Evolutionary conservation across 2,113 vertebrate species (phyloP).

Genomic region (Sorex fumeus): DNA sequence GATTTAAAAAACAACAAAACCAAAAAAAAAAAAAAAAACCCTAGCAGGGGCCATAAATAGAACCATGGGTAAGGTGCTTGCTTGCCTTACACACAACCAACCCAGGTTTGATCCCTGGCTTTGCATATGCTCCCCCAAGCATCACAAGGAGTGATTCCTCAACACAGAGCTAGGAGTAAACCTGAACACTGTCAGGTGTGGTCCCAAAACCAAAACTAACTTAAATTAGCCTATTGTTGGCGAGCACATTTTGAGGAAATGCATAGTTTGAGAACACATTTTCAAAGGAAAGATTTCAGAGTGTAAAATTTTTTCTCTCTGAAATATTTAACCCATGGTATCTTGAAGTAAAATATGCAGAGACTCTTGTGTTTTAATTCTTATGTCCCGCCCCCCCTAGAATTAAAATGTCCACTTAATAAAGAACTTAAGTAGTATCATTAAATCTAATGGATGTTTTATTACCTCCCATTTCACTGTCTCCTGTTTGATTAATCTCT

Average conservation of each 20-base stretch:
- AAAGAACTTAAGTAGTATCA: neutral
- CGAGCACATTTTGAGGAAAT: neutral
- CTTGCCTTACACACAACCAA: too few relatives aligned
- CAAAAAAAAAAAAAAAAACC: neutral
- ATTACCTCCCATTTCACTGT: neutral
- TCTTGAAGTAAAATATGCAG: conserved; percentile 22
- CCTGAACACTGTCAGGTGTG: too few relatives aligned
- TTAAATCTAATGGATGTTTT: neutral
- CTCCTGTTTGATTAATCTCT: conserved; percentile 2
- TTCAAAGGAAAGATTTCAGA: neutral
- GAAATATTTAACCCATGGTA: neutral
- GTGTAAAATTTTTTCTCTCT: neutral
- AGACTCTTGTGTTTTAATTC: neutral
- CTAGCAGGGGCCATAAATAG: neutral
- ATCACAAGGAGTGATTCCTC: too few relatives aligned
- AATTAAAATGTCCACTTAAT: neutral
- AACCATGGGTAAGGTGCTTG: neutral
- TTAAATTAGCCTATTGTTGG: neutral
- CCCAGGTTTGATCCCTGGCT: too few relatives aligned
- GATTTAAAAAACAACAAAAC: too few relatives aligned
- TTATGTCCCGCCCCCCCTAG: neutral
- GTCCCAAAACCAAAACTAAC: too few relatives aligned
- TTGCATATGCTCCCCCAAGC: too few relatives aligned
- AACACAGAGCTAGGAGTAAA: too few relatives aligned
- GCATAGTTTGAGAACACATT: neutral